Base-by-base conservation (phyloP, 2,888 invertebrate species). In the Acleris literana region DNA sequence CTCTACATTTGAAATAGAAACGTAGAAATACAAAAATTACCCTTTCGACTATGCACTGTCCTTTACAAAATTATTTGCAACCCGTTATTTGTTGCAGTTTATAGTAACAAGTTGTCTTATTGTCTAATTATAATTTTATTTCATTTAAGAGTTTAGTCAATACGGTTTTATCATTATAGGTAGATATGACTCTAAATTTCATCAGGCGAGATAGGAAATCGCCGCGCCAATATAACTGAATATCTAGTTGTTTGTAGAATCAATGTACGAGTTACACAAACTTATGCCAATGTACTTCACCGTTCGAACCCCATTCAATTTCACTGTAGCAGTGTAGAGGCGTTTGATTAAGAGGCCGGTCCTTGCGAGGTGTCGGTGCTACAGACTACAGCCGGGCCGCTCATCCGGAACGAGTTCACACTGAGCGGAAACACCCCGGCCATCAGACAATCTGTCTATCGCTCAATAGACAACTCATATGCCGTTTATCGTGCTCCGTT, bases 321-420 rank as follows among this genome's bases (percentile, higher is more conserved):
- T 22, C 33, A 39, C 66, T 62, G 52, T 48, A 17, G 11, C 20
- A 25, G 0, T 9, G 33, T 16, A 39, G 20, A 54, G 48, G 33
- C 11, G 18, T 64, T 68, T 68, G 68, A 68, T 68, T 64, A 68
- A 68, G 64, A 64, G 60, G 53, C 39, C 60, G 55, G 22, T 56
- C 60, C 59, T 55, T 56, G 20, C 60, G 55, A 60, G 60, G 65
- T 66, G 61, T 53, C 52, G 46, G 46, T 57, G 52, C 25, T 51
- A 53, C 39, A 48, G 61, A 39, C 51, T 44, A 49, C 43, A 54
- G 39, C 13, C 13, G 39, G 13, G 39, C 13, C 60, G 25, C 46
- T 64, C 60, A 25, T 20, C 59, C 64, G 64, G 64, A 68, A 68
- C 64, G 51, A 64, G 57, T 61, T 68, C 61, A 64, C 64, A 64